Base-by-base conservation (phyloP, 2,888 invertebrate species). In the Stramonita haemastoma region DNA sequence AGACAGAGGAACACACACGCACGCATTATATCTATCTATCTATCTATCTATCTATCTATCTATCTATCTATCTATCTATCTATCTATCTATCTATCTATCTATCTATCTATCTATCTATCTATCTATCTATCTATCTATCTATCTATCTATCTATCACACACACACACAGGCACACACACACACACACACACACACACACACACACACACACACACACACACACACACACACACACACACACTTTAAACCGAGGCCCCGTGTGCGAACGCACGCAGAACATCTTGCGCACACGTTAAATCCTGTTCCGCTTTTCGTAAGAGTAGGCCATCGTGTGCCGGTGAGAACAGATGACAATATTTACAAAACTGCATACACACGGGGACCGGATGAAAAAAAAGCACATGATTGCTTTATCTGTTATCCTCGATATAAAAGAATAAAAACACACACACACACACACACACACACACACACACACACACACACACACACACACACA, bases 21-120 rank as follows among this genome's bases (percentile, higher is more conserved):
- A 60, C 13, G 19, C 60, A 60, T 11, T 60, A 11, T 60, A 19
- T 60, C 60, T 60, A 60, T 60, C 19, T 60, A 60, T 60, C 60
- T 60, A 60, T 60, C 60, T 60, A 60, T 60, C 60, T 60, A 60
- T 60, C 79, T 79, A 79, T 79, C 79, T 79, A 79, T 79, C 79
- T 79, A 79, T 79, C 79, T 79, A 79, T 79, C 79, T 79, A 79
- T 79, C 79, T 79, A 79, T 79, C 79, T 79, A 79, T 79, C 79
- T 79, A 79, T 79, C 79, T 79, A 79, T 79, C 79, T 79, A 79
- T 79, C 79, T 79, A 79, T 79, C 79, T 79, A 79, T 79, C 79
- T 79, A 79, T 79, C 79, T 79, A 79, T 79, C 79, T 79, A 79
- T 79, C 79, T 79, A 79, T 79, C 79, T 79, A 79, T 79, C n/a